phyloP scores from a whole-genome alignment of 2,888 invertebrate genomes.

The Mamestra brassicae region DNA sequence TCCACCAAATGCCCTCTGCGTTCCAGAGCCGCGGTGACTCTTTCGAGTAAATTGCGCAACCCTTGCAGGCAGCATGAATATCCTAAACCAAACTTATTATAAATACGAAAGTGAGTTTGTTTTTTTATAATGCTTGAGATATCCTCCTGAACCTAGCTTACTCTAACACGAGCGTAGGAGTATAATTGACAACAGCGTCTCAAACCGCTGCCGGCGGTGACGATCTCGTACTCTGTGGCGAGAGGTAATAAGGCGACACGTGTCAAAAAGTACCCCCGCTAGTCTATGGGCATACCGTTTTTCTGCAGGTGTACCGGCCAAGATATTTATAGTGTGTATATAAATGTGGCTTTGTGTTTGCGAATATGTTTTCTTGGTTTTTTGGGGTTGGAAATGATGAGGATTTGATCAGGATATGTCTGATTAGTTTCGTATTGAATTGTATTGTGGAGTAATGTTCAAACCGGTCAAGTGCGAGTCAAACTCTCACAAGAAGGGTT shows the following conservation, averaged over 20 bases:
- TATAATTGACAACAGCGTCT: background rate
- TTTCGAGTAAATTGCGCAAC: too few relatives aligned
- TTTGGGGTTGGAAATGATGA: background rate
- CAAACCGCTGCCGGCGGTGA: background rate
- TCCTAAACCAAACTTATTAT: too few relatives aligned
- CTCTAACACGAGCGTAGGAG: too few relatives aligned
- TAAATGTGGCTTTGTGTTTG: constrained; percentile 10
- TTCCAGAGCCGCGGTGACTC: too few relatives aligned
- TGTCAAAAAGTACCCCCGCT: constrained; percentile 75
- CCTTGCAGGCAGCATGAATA: too few relatives aligned
- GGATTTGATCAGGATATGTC: background rate
- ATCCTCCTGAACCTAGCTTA: too few relatives aligned
- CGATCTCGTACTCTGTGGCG: background rate
- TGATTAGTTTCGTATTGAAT: background rate
- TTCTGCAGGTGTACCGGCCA: constrained; percentile 33
- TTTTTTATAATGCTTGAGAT: too few relatives aligned
- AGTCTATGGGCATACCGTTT: constrained; percentile 51
- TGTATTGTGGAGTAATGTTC: too few relatives aligned
- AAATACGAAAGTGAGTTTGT: too few relatives aligned
- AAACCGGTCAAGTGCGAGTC: too few relatives aligned
- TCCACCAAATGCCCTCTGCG: too few relatives aligned
- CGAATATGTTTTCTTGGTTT: constrained; percentile 17
- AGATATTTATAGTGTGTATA: constrained; percentile 30
- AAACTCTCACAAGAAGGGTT: too few relatives aligned
- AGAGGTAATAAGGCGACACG: constrained; percentile 72